Evolutionary conservation across 2,888 invertebrate species (phyloP).

Genomic region (Spilosoma lubricipeda): DNA sequence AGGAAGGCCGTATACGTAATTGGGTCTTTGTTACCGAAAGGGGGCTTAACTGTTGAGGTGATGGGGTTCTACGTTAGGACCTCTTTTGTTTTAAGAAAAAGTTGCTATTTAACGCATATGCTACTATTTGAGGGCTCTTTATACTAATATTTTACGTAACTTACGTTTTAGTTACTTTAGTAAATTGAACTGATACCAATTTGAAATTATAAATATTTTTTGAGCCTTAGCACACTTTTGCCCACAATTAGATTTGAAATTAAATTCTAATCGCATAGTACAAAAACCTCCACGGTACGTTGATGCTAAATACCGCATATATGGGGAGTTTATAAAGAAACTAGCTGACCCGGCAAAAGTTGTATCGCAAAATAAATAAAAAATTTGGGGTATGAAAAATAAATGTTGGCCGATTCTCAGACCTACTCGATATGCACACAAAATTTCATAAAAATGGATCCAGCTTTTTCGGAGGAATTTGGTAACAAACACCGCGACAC

Average conservation of each 20-base stretch:
- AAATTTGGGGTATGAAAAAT: no score
- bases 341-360: no score
- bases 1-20: neutral
- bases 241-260: neutral
- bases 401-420: no score
- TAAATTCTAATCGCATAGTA: neutral
- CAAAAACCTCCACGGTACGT: neutral
- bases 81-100: neutral
- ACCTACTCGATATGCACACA: no score
- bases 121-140: neutral
- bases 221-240: no score
- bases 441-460: no score
- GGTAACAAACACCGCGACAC: no score
- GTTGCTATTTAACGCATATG: neutral
- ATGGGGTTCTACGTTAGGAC: neutral
- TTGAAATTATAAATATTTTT: neutral
- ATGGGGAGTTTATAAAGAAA: no score
- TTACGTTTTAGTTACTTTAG: neutral
- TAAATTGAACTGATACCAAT: neutral
- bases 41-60: neutral
- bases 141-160: neutral
- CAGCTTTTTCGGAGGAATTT: no score
- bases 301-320: neutral
- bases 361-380: no score
- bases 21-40: constrained; percentile 1